Base-by-base conservation (phyloP, 2,888 invertebrate species). In the Pristionchus japonicus region DNA sequence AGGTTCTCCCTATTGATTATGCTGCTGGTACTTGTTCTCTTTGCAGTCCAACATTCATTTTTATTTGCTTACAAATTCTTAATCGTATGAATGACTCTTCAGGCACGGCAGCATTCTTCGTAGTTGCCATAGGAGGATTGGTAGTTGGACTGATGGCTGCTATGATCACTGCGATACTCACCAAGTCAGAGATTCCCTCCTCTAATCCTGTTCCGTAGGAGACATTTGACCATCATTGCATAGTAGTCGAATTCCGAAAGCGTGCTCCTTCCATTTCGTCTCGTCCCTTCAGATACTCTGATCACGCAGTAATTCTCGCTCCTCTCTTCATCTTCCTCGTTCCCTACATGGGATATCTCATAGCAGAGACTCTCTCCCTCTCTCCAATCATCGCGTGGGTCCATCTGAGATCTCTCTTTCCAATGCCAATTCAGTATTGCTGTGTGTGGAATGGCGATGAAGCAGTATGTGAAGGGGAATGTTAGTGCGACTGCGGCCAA, bases 301-400 rank as follows among this genome's bases (percentile, higher is more conserved):
- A 98, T 95, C 97, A 98, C 95, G 98, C 98, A 91, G 96, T 98
- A 90, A 98, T 99, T 91, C 98, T 99, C 92, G 98, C 99, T 95
- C 99, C 99, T 20, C 97, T 99, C 94, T 98, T 99, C 95, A 97
- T 99, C 95, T 98, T 99, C 95, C 97, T 98, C 88, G 97, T 99
- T 97, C 98, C 98, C 88, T 99, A 99, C 95, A 95, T 99, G 95
- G 97, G 98, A 88, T 99, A 99, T 95, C 96, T 99, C 88, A 97
- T 97, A 94, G 98, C 99, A 84, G 99, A 99, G 96, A 97, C 98
- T 96, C 98, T 99, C 95, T 98, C 98, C 95, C 97, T 98, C 96
- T 98, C 98, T 91, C 98, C 98, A 88, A 99, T 99, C 93, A 96
- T 99, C 92, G 97, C 99, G 99, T 99, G 3, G 7, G 37, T 74